A percentile compares a stretch with the other conserved stretches of the same genome.
These are phyloP conservation scores for Heterotis niloticus DNA, from an alignment of 2,113 vertebrate species.

Conservation along the genomic window DNA sequence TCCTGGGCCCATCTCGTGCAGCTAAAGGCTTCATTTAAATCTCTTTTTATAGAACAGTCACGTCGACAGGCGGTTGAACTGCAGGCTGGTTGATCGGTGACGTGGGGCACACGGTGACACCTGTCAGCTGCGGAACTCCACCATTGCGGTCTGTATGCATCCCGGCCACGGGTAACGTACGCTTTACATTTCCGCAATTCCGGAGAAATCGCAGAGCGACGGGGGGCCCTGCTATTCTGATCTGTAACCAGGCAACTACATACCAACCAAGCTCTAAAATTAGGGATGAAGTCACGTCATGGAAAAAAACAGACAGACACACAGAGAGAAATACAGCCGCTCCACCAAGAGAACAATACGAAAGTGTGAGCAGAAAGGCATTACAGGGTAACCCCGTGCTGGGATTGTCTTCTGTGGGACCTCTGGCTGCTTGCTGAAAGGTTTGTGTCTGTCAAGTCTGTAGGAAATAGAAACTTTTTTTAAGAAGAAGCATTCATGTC, in stretches of 20 bases:
- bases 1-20: conserved; percentile 17
- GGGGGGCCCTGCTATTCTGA: conserved; percentile 38
- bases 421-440: too few relatives aligned
- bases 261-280: conserved; percentile 44
- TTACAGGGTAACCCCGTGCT: too few relatives aligned
- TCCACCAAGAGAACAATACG: neutral
- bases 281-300: conserved; percentile 45
- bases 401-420: too few relatives aligned
- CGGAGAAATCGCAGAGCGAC: conserved; percentile 37
- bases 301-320: conserved; percentile 22
- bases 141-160: neutral
- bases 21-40: conserved; percentile 40
- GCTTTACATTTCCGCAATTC: conserved; percentile 28
- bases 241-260: conserved; percentile 49
- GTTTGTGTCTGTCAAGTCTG: too few relatives aligned
- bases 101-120: neutral
- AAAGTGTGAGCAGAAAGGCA: neutral
- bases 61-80: neutral
- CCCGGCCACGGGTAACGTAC: neutral
- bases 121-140: neutral
- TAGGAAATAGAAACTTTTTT: too few relatives aligned
- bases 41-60: neutral
- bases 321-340: conserved; percentile 6
- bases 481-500: too few relatives aligned
- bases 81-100: neutral